Evolutionary conservation across 2,797 vertebrate species (phyloP), one percentile per base, ranked within the genome.

Genomic region (Gambusia yucatana): DNA sequence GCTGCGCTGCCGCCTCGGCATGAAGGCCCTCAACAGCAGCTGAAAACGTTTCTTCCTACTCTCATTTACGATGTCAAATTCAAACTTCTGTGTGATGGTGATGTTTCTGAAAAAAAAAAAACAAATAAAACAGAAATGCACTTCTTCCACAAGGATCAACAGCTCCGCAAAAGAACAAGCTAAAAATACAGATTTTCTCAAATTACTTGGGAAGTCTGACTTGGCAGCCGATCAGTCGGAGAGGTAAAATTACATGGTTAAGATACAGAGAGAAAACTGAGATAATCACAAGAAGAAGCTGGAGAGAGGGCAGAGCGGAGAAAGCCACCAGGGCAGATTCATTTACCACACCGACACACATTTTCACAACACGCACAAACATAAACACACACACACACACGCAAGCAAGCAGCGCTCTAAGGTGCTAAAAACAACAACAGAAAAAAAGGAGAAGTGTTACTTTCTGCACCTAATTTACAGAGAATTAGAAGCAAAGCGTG

Each of bases 1-100:
- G 80, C 93, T 87, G 84, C 78, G 82, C 93, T 83, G 80, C 75
- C 16, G 75, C 86, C 88, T 79, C 20, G 20, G 84, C 93, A 91
- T 89, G 83, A 94, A 87, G 85, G 63, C 87, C 87, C 78, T 83
- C 76, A 80, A 75, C 81, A 84, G 82, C 78, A 84, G 81, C 87
- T 79, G 80, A 86, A 33, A 92, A 87, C 82, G 79, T 79, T 85
- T 78, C 72, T 82, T 55, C 57, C 30, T 14, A 73, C 47, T 25
- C 61, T 73, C 33, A 7, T 69, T 39, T 8, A 80, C n/a, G 28
- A 10, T 50, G 82, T 75, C 50, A 75, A 59, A 43, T 36, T 57
- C 17, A 70, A 55, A 67, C 63, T 43, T 67, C 39, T 11, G 22
- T 13, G 63, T 10, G 22, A 41, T 25, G 22, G 39, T 13, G 11